Percentiles rank a stretch among this genome's conserved stretches.
Conservation (phyloP, 2,113 vertebrate species). For the Strix aluco region DNA sequence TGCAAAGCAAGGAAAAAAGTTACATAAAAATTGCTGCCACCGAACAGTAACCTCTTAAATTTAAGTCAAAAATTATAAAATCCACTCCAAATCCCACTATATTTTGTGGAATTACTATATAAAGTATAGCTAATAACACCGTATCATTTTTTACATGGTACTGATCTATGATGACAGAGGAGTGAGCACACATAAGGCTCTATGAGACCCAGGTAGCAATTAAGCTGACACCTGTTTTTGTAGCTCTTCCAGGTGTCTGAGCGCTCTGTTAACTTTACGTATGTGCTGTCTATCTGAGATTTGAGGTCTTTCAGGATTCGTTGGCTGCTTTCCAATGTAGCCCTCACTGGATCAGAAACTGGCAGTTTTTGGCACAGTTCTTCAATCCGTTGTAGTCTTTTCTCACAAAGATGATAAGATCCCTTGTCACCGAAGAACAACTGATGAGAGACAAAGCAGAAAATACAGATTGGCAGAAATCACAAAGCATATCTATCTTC, state of each 20-base stretch:
- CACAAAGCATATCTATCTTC: not conserved
- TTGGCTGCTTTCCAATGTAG: constrained; percentile 71
- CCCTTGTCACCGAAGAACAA: constrained; percentile 88
- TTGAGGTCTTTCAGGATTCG: constrained; percentile 78
- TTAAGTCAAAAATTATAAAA: not conserved
- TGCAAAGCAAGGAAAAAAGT: not conserved
- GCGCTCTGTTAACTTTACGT: constrained; percentile 79
- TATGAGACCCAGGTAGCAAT: not conserved
- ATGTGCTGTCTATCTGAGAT: constrained; percentile 77
- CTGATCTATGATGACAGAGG: not conserved
- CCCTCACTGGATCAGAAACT: constrained; percentile 81
- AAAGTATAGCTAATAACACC: not conserved
- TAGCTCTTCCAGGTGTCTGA: constrained; percentile 92
- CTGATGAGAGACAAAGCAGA: constrained; percentile 68
- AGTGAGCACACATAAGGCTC: not conserved
- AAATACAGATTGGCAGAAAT: not conserved
- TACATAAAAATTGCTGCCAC: not conserved
- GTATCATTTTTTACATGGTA: not conserved
- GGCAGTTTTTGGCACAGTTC: constrained; percentile 90
- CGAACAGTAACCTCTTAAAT: not conserved
- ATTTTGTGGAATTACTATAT: not conserved
- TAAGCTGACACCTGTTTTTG: constrained; percentile 77
- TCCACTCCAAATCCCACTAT: not conserved
- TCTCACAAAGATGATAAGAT: constrained; percentile 84
- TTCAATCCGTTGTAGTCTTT: constrained; percentile 86